Conservation (phyloP, 2,113 vertebrate genomes). For the Saccopteryx bilineata region DNA sequence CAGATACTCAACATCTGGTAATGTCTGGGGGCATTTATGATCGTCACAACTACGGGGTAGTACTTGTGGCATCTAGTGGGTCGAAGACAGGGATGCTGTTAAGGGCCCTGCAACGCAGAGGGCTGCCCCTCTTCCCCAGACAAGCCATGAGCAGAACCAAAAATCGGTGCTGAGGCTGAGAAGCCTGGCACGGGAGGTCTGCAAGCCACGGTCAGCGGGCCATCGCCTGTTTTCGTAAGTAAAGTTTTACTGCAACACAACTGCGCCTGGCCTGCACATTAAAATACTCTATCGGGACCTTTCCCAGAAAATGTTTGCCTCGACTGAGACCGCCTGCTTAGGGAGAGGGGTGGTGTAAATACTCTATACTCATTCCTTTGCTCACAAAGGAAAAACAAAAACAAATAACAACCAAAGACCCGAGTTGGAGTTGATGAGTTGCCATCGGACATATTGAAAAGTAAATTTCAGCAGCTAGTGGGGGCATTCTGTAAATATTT, state of each 20-base stretch:
- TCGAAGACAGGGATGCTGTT: neutral
- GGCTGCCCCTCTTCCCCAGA: neutral
- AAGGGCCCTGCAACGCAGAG: neutral
- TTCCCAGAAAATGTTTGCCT: neutral
- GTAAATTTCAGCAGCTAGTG: neutral
- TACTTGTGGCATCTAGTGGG: neutral
- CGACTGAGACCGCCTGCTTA: neutral
- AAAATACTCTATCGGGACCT: neutral
- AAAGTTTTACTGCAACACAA: neutral
- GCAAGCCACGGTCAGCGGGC: neutral
- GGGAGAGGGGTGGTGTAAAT: neutral
- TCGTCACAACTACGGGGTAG: neutral
- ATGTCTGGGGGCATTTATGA: neutral
- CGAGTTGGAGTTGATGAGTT: neutral
- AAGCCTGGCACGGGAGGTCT: neutral
- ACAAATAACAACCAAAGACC: neutral
- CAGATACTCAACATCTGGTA: neutral
- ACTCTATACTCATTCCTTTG: neutral
- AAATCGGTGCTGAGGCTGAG: neutral
- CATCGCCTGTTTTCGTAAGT: neutral
- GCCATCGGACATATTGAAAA: neutral
- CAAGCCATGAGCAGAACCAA: neutral
- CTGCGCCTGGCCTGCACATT: neutral
- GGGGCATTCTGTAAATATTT: neutral
- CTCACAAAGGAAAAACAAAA: neutral